Conservation (phyloP, 2,797 vertebrate genomes). For the Malurus leucopterus region DNA sequence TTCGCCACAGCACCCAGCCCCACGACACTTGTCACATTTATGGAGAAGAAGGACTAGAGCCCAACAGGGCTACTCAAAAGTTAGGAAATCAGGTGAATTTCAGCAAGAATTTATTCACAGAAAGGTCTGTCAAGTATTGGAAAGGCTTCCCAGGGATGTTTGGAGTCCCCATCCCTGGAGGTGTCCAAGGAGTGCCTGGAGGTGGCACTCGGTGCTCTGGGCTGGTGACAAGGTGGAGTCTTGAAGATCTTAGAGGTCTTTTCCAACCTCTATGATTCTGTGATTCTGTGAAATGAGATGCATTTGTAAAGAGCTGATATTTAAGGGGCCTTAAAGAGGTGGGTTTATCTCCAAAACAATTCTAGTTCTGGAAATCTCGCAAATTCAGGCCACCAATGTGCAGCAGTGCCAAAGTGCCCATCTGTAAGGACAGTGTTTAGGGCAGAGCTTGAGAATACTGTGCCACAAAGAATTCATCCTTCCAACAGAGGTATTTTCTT, state of each 20-base stretch:
- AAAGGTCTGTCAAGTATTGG: neutral
- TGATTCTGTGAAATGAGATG: neutral
- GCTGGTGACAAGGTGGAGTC: neutral
- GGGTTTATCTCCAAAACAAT: neutral
- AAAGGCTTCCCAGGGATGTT: neutral
- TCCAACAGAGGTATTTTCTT: neutral
- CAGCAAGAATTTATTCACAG: neutral
- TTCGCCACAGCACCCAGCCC: neutral
- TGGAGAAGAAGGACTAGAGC: neutral
- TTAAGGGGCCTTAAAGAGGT: neutral
- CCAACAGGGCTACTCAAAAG: neutral
- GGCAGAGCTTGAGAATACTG: neutral
- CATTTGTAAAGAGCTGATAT: neutral
- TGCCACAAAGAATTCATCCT: neutral
- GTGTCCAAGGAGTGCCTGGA: neutral
- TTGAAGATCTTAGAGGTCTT: neutral
- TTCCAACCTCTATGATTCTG: neutral
- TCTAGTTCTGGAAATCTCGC: neutral
- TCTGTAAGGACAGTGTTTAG: neutral
- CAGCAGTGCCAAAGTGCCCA: neutral
- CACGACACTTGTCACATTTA: neutral
- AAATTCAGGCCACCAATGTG: neutral
- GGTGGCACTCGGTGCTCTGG: neutral
- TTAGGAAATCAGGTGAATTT: neutral
- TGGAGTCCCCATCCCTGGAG: neutral